phyloP scores from a whole-genome alignment of 2,797 vertebrate genomes.

The Xiphorhynchus erythropygius region DNA sequence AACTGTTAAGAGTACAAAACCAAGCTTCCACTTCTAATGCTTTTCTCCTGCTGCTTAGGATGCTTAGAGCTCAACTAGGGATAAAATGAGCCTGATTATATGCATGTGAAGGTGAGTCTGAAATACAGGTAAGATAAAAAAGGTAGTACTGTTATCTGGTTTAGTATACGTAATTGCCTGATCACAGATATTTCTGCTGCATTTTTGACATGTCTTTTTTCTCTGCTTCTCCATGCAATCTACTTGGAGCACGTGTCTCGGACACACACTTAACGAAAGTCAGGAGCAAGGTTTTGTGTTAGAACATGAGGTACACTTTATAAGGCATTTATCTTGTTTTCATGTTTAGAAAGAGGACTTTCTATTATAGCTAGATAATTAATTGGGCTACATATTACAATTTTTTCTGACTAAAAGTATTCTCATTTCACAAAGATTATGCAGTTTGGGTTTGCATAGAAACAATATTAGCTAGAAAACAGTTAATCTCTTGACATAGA shows the following conservation, averaged over 20 bases:
- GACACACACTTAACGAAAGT: not conserved
- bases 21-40: not conserved
- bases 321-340: not conserved
- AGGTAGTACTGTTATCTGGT: not conserved
- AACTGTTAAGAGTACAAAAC: not conserved
- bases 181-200: not conserved
- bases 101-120: not conserved
- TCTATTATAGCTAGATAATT: not conserved
- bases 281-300: not conserved
- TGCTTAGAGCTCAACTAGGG: not conserved
- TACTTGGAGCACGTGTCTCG: not conserved
- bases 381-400: not conserved
- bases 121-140: not conserved
- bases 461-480: not conserved
- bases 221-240: fast-evolving
- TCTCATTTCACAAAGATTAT: not conserved
- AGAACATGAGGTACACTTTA: not conserved
- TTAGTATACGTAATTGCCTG: not conserved
- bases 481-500: not conserved
- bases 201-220: not conserved
- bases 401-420: not conserved
- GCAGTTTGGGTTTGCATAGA: not conserved
- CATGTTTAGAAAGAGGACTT: not conserved
- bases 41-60: not conserved
- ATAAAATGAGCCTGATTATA: not conserved